Evolutionary conservation across 2,797 vertebrate genomes (phyloP).

Genomic region (Fistularia commersonii): DNA sequence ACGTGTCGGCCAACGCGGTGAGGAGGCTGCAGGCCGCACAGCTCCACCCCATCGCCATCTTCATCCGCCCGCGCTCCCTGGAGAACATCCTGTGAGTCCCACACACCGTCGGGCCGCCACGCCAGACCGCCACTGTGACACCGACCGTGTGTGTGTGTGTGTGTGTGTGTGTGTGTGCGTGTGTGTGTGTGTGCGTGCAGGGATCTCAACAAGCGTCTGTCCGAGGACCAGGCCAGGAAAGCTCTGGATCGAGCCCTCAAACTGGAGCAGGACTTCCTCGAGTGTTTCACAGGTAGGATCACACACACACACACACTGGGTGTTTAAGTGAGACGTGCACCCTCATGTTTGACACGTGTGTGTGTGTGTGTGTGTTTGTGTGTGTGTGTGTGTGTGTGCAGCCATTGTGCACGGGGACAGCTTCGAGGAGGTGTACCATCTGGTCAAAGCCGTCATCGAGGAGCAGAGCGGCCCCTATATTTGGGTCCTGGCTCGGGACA

Average conservation of each 20-base stretch:
- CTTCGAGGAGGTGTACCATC: conserved; percentile 89
- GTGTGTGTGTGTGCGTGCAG: conserved; percentile 49
- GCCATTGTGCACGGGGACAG: conserved; percentile 88
- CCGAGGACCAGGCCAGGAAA: conserved; percentile 88
- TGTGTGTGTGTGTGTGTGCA: conserved; percentile 34
- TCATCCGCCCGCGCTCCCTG: conserved; percentile 86
- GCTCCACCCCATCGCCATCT: conserved; percentile 89
- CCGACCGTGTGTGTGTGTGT: conserved; percentile 1
- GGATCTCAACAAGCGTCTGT: conserved; percentile 89
- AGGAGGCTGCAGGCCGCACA: conserved; percentile 87
- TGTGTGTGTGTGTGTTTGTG: conserved; percentile 20
- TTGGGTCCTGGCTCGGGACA: conserved; percentile 82
- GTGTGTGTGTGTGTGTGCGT: conserved; percentile 12
- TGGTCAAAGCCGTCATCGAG: conserved; percentile 84
- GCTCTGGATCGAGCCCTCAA: conserved; percentile 86
- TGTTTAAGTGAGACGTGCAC: neutral
- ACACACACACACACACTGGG: too few relatives aligned
- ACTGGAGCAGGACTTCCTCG: conserved; percentile 88
- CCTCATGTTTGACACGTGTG: neutral
- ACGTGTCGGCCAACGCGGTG: conserved; percentile 88
- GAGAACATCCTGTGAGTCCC: conserved; percentile 85
- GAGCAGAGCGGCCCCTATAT: conserved; percentile 89
- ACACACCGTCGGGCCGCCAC: neutral
- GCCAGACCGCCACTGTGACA: neutral
- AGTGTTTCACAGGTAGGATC: conserved; percentile 85